phyloP scores from a whole-genome alignment of 2,797 vertebrate genomes.

The Heteromormyrus szaboi region DNA sequence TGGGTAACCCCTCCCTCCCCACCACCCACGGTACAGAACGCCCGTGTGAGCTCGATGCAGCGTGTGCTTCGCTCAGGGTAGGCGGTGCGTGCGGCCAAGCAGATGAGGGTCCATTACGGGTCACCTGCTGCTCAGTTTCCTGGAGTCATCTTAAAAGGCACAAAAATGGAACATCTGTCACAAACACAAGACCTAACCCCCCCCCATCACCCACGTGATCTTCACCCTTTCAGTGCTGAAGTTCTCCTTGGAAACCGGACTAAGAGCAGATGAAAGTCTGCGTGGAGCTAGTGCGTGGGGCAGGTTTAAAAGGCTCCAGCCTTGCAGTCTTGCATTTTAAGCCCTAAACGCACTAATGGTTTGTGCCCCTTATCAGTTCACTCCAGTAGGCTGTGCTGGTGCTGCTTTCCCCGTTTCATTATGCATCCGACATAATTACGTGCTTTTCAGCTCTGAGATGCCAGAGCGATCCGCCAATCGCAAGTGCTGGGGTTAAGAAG shows the following conservation, averaged over 20 bases:
- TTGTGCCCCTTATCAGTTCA: constrained; percentile 20
- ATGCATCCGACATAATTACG: constrained; percentile 10
- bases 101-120: background rate
- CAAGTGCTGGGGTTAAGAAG: background rate
- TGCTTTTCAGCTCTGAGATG: background rate
- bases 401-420: background rate
- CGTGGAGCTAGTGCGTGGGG: background rate
- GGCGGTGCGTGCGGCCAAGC: background rate
- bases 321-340: constrained; percentile 13
- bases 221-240: constrained; percentile 9
- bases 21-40: background rate
- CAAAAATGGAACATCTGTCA: constrained; percentile 7
- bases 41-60: background rate
- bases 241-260: constrained; percentile 6
- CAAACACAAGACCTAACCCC: background rate
- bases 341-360: constrained; percentile 17
- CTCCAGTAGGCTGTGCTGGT: constrained; percentile 13
- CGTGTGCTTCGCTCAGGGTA: background rate
- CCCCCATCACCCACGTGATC: background rate
- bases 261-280: background rate
- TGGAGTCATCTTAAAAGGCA: background rate
- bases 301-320: constrained; percentile 9
- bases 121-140: background rate
- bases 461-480: background rate
- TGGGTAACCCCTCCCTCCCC: background rate